Base-by-base conservation (phyloP, 1,140 invertebrate species). In the Leptopilina boulardi region DNA sequence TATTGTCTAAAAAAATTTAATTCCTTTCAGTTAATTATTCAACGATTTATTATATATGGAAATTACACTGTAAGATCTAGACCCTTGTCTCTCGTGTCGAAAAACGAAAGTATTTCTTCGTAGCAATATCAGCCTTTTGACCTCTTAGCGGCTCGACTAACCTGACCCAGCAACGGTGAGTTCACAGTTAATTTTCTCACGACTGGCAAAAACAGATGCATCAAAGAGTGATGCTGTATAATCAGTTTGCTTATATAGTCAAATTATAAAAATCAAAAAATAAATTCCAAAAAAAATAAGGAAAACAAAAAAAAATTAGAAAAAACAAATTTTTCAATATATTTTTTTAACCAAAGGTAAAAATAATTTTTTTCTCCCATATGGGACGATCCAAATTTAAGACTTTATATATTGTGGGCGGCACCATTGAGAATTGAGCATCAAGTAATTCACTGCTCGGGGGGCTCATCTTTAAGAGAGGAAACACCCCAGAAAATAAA, bases 51-150 rank as follows among this genome's bases (percentile, higher is more conserved):
- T 10, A 41, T 10, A 5, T 41, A 10, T 4, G 38, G 38, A 19
- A 54, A 18, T 54, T 18, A 19, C 4, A 3, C 19, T 5, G n/a
- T 18, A 19, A 54, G 51, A 2, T 54, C 19, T 54, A 18, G 51
- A 56, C 10, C 54, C n/a, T 23, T n/a, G 54, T 10, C n/a, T 56
- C 8, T 26, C 19, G 19, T 9, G 8, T 56, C 54, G 54, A 56
- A 56, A 56, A 56, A 26, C 54, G 54, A 56, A 56, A 56, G 54
- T 56, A 56, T n/a, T 56, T 56, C 19, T 56, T 56, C 8, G 21
- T 2, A 19, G 54, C 54, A 56, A 56, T 11, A 56, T 21, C 8
- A 56, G 21, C 54, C 54, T n/a, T 19, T 23, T 56, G 54, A 56
- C 54, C 54, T 56, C 54, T 56, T 26, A 23, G 21, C 54, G 54